phyloP scores from a whole-genome alignment of 2,113 vertebrate species.

The mouse (Mus musculus) region DNA sequence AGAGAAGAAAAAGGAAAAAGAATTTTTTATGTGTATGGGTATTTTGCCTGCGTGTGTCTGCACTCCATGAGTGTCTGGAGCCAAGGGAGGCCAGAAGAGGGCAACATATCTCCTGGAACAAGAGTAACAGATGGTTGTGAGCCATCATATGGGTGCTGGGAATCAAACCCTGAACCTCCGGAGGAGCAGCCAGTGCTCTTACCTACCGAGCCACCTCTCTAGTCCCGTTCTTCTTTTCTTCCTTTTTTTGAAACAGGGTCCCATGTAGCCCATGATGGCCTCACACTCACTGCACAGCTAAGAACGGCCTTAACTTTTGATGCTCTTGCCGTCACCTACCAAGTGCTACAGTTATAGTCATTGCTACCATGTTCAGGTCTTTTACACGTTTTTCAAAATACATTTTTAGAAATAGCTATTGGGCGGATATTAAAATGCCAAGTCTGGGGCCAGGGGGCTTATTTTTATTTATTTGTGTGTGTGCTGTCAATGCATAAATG shows the following conservation, averaged over 20 bases:
- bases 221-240: background rate
- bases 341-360: background rate
- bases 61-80: background rate
- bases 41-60: background rate
- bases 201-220: background rate
- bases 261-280: background rate
- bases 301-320: background rate
- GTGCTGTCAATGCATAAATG: no score
- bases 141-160: background rate
- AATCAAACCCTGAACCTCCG: background rate
- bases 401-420: background rate
- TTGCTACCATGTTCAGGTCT: background rate
- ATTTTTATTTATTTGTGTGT: background rate
- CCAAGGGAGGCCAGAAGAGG: background rate
- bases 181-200: background rate
- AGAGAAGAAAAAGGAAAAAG: background rate
- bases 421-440: background rate
- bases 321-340: background rate
- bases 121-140: background rate
- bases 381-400: background rate
- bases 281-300: background rate
- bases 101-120: background rate
- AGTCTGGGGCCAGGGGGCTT: background rate
- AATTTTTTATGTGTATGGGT: background rate
- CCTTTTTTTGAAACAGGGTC: background rate